Evolutionary conservation across 2,888 invertebrate species (phyloP).

Genomic region (Nephrocerus scutellatus): DNA sequence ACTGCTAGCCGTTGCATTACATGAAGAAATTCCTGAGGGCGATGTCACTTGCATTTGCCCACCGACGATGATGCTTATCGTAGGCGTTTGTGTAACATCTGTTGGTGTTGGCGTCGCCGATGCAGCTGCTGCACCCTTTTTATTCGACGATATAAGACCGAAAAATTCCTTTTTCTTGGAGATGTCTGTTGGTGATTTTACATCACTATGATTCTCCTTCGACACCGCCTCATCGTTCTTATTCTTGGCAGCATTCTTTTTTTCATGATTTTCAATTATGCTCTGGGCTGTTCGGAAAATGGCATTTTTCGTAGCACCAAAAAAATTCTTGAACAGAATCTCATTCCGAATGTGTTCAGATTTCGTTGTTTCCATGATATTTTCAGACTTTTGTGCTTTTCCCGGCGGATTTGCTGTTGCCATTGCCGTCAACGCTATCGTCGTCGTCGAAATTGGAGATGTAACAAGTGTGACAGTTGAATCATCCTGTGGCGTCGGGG

Average conservation of each 20-base stretch:
- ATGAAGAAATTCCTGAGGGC: slow-evolving; percentile 17
- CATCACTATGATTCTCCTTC: slow-evolving; percentile 24
- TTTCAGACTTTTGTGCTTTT: slow-evolving; percentile 25
- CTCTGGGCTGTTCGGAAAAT: slow-evolving; percentile 49
- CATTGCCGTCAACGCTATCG: neutral
- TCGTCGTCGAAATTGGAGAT: too few species aligned
- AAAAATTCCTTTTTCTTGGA: slow-evolving; percentile 47
- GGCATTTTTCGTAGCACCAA: slow-evolving; percentile 48
- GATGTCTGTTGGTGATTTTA: slow-evolving; percentile 45
- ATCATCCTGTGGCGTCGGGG: too few species aligned
- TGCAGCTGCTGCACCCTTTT: slow-evolving; percentile 40
- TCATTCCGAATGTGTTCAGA: slow-evolving; percentile 36
- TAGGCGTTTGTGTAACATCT: slow-evolving; percentile 19
- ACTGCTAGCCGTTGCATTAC: slow-evolving; percentile 17
- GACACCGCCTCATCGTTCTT: slow-evolving; percentile 28
- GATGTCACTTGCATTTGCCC: slow-evolving; percentile 27
- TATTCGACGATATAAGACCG: slow-evolving; percentile 42
- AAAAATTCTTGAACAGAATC: slow-evolving; percentile 47
- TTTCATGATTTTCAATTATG: slow-evolving; percentile 48
- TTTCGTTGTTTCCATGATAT: slow-evolving; percentile 31
- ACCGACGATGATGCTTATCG: too few species aligned
- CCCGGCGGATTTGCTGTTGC: slow-evolving; percentile 10
- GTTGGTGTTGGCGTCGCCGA: slow-evolving; percentile 35
- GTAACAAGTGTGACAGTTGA: too few species aligned
- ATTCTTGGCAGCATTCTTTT: slow-evolving; percentile 46